Evolutionary conservation across 2,797 vertebrate genomes (phyloP), one percentile per base, ranked within the genome.

Genomic region (Chaetodon trifasciatus): DNA sequence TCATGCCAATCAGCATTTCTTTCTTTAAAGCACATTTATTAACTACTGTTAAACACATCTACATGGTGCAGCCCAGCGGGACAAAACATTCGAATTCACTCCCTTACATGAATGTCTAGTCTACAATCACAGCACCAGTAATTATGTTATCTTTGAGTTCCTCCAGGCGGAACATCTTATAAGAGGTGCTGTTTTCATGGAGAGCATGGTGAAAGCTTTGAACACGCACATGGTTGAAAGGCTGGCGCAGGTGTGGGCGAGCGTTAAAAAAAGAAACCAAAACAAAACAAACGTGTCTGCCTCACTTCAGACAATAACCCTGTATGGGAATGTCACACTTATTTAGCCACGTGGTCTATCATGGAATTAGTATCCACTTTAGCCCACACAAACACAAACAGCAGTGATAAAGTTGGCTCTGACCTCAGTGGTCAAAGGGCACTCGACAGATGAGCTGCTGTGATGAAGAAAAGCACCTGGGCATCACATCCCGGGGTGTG

Each of bases 1-100:
- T 91, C 87, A 88, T 67, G 74, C 84, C 86, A 91, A 93, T 94
- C 90, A 92, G 84, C 68, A 73, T 69, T 81, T 87, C 83, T 84
- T 82, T 89, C 83, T 90, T 87, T 77, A 77, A 79, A 82, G 70
- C 57, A 64, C 66, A 84, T 78, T 67, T 78, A 83, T 84, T 74
- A 67, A 17, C 83, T 61, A 53, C 73, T 58, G 72, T 64, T 79
- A 72, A 84, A 82, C 53, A 60, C 74, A 76, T 81, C 63, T 49
- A 64, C 15, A 3, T 15, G 42, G 37, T 64, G 58, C 28, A 62
- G 58, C 46, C 16, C 35, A 47, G 56, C 57, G 47, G 57, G 67
- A 74, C 76, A 64, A 72, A 77, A 80, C 50, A 39, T 57, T 61
- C 13, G 47, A 76, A 79, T 79, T 65, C 75, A 69, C 19, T 75